Percentiles rank a stretch among this genome's conserved stretches.
These are phyloP conservation scores for Caranx melampygus DNA, from an alignment of 2,113 vertebrate genomes.

Conservation along the genomic window DNA sequence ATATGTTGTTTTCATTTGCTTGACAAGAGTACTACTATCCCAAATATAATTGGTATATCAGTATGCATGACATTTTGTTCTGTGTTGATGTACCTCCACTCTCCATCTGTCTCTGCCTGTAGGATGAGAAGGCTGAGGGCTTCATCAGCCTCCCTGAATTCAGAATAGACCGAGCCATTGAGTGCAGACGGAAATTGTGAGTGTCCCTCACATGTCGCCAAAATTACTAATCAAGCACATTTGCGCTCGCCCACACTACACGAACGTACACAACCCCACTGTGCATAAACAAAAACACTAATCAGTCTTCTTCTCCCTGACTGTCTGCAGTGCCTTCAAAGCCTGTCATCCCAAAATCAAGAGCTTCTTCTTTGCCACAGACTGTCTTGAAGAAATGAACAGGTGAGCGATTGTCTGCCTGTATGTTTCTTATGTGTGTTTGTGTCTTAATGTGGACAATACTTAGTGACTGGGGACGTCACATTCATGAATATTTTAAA, in stretches of 20 bases:
- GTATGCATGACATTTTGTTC: conserved; percentile 68
- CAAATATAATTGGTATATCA: conserved; percentile 49
- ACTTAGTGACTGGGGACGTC: conserved; percentile 29
- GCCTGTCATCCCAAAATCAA: conserved; percentile 94
- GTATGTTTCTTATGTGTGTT: conserved; percentile 11
- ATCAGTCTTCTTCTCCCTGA: conserved; percentile 62
- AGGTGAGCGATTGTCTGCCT: conserved; percentile 81
- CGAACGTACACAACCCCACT: conserved; percentile 19
- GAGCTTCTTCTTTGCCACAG: conserved; percentile 94
- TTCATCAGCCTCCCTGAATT: conserved; percentile 95
- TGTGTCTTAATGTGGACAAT: conserved; percentile 45
- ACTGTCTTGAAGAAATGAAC: conserved; percentile 95
- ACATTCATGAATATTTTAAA: conserved; percentile 72
- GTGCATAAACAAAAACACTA: conserved; percentile 34
- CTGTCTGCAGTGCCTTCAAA: conserved; percentile 89
- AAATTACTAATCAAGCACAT: conserved; percentile 77
- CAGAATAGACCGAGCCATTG: conserved; percentile 91
- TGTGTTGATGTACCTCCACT: conserved; percentile 55
- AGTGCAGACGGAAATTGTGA: conserved; percentile 94
- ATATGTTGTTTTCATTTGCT: conserved; percentile 64
- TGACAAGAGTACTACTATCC: conserved; percentile 20
- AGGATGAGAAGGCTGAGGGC: conserved; percentile 93
- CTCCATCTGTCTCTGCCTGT: conserved; percentile 73
- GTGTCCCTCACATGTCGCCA: conserved; percentile 74
- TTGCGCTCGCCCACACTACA: conserved; percentile 59